Evolutionary conservation across 2,113 vertebrate genomes (phyloP).

Genomic region (Chloroceryle aenea): DNA sequence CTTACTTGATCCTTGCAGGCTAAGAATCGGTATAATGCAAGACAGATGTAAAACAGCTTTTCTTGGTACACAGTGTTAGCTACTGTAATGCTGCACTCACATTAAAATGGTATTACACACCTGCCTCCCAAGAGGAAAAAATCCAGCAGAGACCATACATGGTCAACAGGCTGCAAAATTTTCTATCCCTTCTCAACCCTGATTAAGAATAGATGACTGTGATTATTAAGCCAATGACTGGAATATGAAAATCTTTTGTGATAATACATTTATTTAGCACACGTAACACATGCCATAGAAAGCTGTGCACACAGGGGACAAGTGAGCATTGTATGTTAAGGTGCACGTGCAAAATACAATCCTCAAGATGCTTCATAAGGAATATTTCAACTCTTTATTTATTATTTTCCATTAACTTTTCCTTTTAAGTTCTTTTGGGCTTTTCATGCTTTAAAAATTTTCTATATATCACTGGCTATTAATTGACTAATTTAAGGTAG

Average conservation of each 20-base stretch:
- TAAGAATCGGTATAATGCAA: background rate
- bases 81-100: background rate
- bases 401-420: background rate
- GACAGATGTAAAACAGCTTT: background rate
- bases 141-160: background rate
- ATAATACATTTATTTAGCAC: background rate
- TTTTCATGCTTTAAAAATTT: background rate
- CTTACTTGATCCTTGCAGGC: background rate
- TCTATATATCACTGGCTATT: background rate
- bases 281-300: background rate
- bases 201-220: background rate
- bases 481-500: background rate
- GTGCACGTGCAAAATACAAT: background rate
- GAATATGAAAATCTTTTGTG: background rate
- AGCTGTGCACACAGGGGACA: background rate
- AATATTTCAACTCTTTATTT: background rate
- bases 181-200: background rate
- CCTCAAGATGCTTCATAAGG: background rate
- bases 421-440: background rate
- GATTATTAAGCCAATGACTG: background rate
- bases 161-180: background rate
- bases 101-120: background rate
- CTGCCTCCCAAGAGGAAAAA: background rate
- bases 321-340: background rate
- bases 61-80: background rate